Conservation (phyloP, 2,113 vertebrate species). For the Felis catus region F.catus_Fca126_mat1.0 CM031421.1:79702501-79703000, state of each 20-base stretch:
- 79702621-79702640: not conserved
- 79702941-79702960: not conserved
- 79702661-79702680: not conserved
- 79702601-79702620: not conserved
- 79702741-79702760: not conserved
- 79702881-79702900: not conserved
- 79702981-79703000: not conserved
- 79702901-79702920: not conserved
- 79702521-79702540: not conserved
- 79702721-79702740: not conserved
- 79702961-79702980: not conserved
- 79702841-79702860: rapidly evolving
- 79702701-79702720: not conserved
- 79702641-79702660: not conserved
- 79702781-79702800: rapidly evolving
- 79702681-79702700: not conserved
- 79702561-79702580: not conserved
- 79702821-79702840: not conserved
- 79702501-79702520: not conserved
- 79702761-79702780: not conserved
- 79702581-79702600: not conserved
- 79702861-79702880: rapidly evolving
- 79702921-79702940: not conserved
- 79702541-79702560: not conserved
- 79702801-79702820: not conserved